Evolutionary conservation across 2,888 invertebrate genomes (phyloP), one percentile per base, ranked within the genome.

Genomic region (Silvanus unidentatus): DNA sequence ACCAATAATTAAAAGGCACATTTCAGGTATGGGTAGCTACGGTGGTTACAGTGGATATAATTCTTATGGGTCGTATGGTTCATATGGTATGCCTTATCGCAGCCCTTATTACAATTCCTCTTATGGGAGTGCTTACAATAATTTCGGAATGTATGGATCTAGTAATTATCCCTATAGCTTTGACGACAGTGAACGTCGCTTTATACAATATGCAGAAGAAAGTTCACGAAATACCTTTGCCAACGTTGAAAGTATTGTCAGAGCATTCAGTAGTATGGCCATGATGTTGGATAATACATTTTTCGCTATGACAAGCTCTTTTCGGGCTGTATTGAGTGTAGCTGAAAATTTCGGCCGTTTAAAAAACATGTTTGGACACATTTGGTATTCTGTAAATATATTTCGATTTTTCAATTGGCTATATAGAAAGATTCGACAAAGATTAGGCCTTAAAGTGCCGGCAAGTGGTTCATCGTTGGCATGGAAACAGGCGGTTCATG

Each of bases 201-300:
- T 95, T 63, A 82, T 91, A 40, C 88, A 90, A 67, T 76, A 88
- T 64, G 95, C 94, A 0, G 94, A 95, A 71, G 94, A 94, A 58
- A 89, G 84, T 59, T 90, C 95, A 0, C 77, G 95, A 37, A 88
- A 89, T 44, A 92, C 98, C 5, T 98, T 98, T 70, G 88, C 95
- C 62, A 93, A 92, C 10, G 92, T 98, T 55, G 95, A 97, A 71
- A 86, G 92, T 95, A 1, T 66, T 30, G 63, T 65, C 27, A 82
- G 86, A 56, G 93, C 97, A 1, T 89, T 97, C 54, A 87, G 88
- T 12, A 95, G 97, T 41, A 82, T 98, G 2, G 90, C 95, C 2
- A 90, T 94, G 81, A 95, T 98, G 93, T 71, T 98, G 44, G 97
- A 97, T 64, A 96, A 95, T 14, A 96, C 97, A 36, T 96, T 94